These are phyloP conservation scores for Colletes collaris DNA, from an alignment of 2,888 invertebrate species.

Conservation along the genomic window DNA sequence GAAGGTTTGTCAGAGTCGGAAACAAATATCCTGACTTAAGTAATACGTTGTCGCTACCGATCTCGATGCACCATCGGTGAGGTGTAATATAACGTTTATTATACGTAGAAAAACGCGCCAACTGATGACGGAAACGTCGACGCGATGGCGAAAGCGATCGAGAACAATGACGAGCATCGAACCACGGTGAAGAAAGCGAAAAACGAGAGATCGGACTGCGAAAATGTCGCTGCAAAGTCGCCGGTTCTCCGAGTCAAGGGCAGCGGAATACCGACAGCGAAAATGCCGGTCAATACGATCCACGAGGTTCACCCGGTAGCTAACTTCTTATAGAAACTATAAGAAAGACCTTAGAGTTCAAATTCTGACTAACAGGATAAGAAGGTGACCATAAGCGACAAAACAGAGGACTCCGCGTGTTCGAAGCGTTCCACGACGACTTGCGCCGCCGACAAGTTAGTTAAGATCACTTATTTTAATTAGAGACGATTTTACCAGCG, in stretches of 20 bases:
- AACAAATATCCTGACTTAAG: too few species aligned
- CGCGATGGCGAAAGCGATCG: not conserved
- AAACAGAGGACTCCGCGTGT: not conserved
- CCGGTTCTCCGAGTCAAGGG: slow-evolving; percentile 21
- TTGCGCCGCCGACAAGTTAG: slow-evolving; percentile 31
- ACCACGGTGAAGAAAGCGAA: not conserved
- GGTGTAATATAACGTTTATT: not conserved
- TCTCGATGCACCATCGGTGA: too few species aligned
- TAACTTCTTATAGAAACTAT: not conserved
- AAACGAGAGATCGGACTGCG: slow-evolving; percentile 6
- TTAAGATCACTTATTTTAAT: not conserved
- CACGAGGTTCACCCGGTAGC: slow-evolving; percentile 31
- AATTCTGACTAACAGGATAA: slow-evolving; percentile 2
- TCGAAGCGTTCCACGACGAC: not conserved
- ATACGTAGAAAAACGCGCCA: not conserved
- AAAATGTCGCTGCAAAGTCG: not conserved
- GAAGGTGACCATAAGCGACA: not conserved
- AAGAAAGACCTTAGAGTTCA: too few species aligned
- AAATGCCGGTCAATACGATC: slow-evolving; percentile 9
- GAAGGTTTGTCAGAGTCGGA: slow-evolving; percentile 13
- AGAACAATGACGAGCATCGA: not conserved
- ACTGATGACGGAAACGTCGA: too few species aligned
- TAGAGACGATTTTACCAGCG: too few species aligned
- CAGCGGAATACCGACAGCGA: slow-evolving; percentile 64
- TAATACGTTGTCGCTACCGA: too few species aligned